A percentile compares a stretch with the other conserved stretches of the same genome.
Evolutionary conservation across 1,140 invertebrate species (phyloP).

Genomic region (Diabrotica undecimpunctata): DNA sequence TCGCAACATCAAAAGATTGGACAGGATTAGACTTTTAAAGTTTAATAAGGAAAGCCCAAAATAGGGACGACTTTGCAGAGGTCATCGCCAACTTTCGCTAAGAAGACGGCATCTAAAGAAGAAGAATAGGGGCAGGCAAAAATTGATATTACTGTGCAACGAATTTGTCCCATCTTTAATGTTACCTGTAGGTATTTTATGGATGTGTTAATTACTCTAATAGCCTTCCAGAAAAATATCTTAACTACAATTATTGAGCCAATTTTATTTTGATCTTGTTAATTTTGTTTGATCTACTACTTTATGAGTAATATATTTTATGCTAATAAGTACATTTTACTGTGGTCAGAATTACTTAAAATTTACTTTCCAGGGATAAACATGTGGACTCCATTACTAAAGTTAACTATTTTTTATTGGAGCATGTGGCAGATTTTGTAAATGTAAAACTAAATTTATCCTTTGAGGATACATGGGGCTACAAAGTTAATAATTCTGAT

Average conservation of each 20-base stretch:
- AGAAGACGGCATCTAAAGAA: too few relatives aligned
- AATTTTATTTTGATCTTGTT: background rate
- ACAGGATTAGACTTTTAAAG: too few relatives aligned
- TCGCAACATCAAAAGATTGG: too few relatives aligned
- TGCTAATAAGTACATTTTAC: too few relatives aligned
- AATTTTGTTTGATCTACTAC: too few relatives aligned
- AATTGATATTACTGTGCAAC: too few relatives aligned
- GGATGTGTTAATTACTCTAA: background rate
- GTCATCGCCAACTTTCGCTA: too few relatives aligned
- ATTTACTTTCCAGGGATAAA: constrained; percentile 47
- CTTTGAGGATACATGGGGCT: constrained; percentile 56
- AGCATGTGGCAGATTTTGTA: constrained; percentile 54
- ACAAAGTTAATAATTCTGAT: constrained; percentile 43
- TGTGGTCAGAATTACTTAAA: background rate
- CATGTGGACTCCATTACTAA: constrained; percentile 61
- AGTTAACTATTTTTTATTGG: constrained; percentile 58
- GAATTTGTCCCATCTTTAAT: too few relatives aligned
- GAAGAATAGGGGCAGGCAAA: too few relatives aligned
- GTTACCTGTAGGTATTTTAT: too few relatives aligned
- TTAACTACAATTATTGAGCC: background rate
- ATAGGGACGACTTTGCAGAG: too few relatives aligned
- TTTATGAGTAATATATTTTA: background rate
- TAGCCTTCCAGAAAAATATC: background rate
- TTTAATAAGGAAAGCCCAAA: too few relatives aligned
- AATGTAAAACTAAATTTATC: constrained; percentile 56